Conservation (phyloP, 2,797 vertebrate species). For the Pseudopleuronectes americanus region DNA sequence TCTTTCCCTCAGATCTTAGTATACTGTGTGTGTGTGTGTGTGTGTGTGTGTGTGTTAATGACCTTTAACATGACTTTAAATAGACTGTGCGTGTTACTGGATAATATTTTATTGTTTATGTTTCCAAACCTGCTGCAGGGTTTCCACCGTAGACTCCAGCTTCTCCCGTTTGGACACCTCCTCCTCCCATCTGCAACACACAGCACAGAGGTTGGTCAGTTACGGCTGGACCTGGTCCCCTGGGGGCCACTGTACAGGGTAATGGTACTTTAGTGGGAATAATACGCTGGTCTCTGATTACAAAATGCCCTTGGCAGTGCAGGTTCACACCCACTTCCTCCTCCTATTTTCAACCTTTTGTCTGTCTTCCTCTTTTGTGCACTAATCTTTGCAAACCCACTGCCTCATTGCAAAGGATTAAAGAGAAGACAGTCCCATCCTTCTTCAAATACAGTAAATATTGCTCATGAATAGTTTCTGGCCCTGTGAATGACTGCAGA, state of each 20-base stretch:
- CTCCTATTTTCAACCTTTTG: slow-evolving; percentile 55
- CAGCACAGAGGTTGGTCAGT: slow-evolving; percentile 69
- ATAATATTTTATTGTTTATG: slow-evolving; percentile 27
- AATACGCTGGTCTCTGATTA: slow-evolving; percentile 68
- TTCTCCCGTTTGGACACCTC: slow-evolving; percentile 90
- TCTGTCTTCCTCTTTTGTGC: slow-evolving; percentile 49
- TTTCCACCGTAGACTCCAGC: slow-evolving; percentile 91
- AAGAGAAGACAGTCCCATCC: slow-evolving; percentile 32
- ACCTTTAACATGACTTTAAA: slow-evolving; percentile 8
- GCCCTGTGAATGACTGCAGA: slow-evolving; percentile 30
- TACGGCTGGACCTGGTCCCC: slow-evolving; percentile 42
- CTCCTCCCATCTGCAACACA: slow-evolving; percentile 94
- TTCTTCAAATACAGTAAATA: slow-evolving; percentile 40
- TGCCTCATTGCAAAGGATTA: slow-evolving; percentile 33
- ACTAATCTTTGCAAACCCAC: slow-evolving; percentile 38
- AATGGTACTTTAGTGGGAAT: slow-evolving; percentile 65
- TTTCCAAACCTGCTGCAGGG: slow-evolving; percentile 90
- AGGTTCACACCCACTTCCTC: slow-evolving; percentile 43
- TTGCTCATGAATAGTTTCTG: slow-evolving; percentile 49
- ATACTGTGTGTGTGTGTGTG: neutral
- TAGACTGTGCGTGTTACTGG: slow-evolving; percentile 9
- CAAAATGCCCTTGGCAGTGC: slow-evolving; percentile 63
- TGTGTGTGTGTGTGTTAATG: neutral
- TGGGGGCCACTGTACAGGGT: slow-evolving; percentile 46
- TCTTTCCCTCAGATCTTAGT: neutral